These are phyloP conservation scores for Regulus satrapa DNA, from an alignment of 2,113 vertebrate genomes.

Conservation along the genomic window DNA sequence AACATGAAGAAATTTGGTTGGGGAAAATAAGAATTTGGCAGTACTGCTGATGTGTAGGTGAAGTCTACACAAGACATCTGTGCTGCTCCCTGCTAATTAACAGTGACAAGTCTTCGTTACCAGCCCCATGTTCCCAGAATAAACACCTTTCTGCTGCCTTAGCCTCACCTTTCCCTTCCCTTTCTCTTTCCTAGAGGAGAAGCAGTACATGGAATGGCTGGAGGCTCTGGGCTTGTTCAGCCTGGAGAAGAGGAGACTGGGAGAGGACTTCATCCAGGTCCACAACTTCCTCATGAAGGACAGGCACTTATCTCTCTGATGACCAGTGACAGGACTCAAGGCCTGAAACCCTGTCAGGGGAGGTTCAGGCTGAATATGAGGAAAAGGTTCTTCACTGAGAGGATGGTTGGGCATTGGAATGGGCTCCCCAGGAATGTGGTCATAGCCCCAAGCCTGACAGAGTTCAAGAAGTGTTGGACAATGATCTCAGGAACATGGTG, in stretches of 20 bases:
- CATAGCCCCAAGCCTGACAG: neutral
- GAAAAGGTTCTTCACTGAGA: neutral
- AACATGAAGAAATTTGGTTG: neutral
- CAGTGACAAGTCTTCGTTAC: neutral
- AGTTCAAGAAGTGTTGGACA: neutral
- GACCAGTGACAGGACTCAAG: neutral
- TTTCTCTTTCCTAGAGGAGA: neutral
- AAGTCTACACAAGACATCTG: neutral
- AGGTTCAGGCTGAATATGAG: neutral
- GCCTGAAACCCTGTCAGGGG: neutral
- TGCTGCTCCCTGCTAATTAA: rapidly evolving
- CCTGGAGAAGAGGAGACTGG: neutral
- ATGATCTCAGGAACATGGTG: neutral
- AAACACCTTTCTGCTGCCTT: neutral
- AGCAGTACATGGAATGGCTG: neutral
- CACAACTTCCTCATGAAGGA: neutral
- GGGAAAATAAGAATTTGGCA: neutral
- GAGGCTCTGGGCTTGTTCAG: neutral
- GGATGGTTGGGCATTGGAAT: neutral
- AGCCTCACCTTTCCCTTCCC: neutral
- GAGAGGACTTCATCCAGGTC: rapidly evolving
- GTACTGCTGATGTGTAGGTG: neutral
- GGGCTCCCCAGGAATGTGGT: neutral
- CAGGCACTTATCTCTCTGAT: neutral
- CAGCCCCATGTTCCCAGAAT: neutral